Evolutionary conservation across 2,113 vertebrate genomes (phyloP).

Genomic region (western clawed frog (Xenopus tropicalis)): UCB_Xtro_10.0 CM004444.2:39467501-39468000

Average conservation of each 20-base stretch:
- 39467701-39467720: conserved; percentile 29
- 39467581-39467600: conserved; percentile 2
- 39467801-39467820: conserved; percentile 15
- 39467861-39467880: not conserved
- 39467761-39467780: conserved; percentile 20
- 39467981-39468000: no score
- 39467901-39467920: conserved; percentile 4
- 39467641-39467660: conserved; percentile 42
- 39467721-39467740: not conserved
- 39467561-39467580: conserved; percentile 12
- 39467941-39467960: no score
- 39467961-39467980: no score
- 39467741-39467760: not conserved
- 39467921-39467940: not conserved
- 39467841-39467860: not conserved
- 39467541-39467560: conserved; percentile 19
- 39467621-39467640: conserved; percentile 32
- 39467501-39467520: conserved; percentile 5
- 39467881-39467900: conserved; percentile 8
- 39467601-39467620: conserved; percentile 49
- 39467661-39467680: conserved; percentile 46
- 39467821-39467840: conserved; percentile 16
- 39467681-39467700: conserved; percentile 39
- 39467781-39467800: not conserved
- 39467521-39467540: conserved; percentile 9